Evolutionary conservation across 2,888 invertebrate genomes (phyloP), one percentile per base, ranked within the genome.

Genomic region (Nymphalis urticae): DNA sequence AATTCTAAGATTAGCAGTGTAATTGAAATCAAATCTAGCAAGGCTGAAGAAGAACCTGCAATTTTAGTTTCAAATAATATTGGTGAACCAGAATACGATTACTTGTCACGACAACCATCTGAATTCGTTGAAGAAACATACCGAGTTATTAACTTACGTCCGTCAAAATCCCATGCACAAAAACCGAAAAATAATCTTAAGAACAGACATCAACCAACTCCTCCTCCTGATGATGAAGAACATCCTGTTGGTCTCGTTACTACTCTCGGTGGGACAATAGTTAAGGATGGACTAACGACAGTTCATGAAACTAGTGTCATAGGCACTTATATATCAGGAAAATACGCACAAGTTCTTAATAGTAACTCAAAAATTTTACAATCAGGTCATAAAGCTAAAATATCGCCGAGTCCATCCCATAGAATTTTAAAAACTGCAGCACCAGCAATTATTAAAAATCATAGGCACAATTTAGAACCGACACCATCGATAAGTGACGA

Each of bases 231-330:
- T 36, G 94, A 95, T 68, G 94, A 94, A 42, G 94, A 94, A 71
- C 96, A 95, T 83, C 96, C 97, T 0, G 94, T 96, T 1, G 97
- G 97, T 7, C 89, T 97, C 66, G 96, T 97, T 0, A 97, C 97
- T 8, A 97, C 96, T 79, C 93, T 97, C 64, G 97, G 97, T 56
- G 97, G 97, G 27, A 97, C 96, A 7, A 94, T 96, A 68, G 95
- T 97, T 6, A 96, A 95, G 82, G 96, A 97, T 79, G 97, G 97
- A 1, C 88, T 95, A 2, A 97, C 97, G 7, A 97, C 97, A 0
- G 95, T 97, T 8, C 96, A 97, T 81, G 97, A 97, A 88, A 97
- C 97, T 0, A 96, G 96, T 82, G 97, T 97, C n/a, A 96, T 97
- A 77, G 96, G 97, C 36, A 97, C 97, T 5, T 96, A 95, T 82